phyloP scores from a whole-genome alignment of 2,888 invertebrate genomes.

The Hirtodrosophila histrioides region DNA sequence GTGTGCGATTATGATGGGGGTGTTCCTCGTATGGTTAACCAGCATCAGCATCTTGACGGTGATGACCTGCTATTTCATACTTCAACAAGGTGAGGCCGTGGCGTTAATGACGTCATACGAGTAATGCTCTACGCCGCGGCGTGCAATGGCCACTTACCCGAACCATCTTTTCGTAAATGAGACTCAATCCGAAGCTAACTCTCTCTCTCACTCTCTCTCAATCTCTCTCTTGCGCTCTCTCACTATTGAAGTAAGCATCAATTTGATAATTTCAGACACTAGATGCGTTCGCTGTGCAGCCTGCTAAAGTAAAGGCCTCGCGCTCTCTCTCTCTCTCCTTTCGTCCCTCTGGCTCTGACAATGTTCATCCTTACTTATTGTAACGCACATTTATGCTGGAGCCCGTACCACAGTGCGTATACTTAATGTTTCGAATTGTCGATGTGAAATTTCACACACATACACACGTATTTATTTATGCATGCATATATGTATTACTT shows the following conservation, averaged over 20 bases:
- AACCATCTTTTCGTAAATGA: constrained; percentile 26
- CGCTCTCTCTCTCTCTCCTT: constrained; percentile 11
- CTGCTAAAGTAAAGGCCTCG: background rate
- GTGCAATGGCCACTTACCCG: constrained; percentile 65
- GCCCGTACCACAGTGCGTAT: constrained; percentile 65
- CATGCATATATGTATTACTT: constrained; percentile 48
- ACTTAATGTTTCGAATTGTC: constrained; percentile 39
- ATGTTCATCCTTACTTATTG: background rate
- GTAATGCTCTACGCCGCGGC: constrained; percentile 57
- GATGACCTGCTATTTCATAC: constrained; percentile 43
- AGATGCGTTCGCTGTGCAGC: constrained; percentile 34
- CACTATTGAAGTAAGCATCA: constrained; percentile 20
- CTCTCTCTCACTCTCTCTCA: too few species aligned
- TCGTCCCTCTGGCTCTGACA: background rate
- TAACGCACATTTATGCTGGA: constrained; percentile 34
- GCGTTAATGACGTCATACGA: constrained; percentile 74
- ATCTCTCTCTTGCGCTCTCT: too few species aligned
- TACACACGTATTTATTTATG: constrained; percentile 8
- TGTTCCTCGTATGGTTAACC: constrained; percentile 14
- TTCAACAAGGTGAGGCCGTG: constrained; percentile 66
- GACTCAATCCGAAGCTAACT: background rate
- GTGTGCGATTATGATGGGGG: constrained; percentile 5
- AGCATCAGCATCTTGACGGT: constrained; percentile 29
- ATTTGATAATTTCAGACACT: constrained; percentile 39
- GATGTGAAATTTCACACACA: background rate